These are phyloP conservation scores for Pseudococcus viburni DNA, from an alignment of 2,888 invertebrate genomes.

Conservation along the genomic window DNA sequence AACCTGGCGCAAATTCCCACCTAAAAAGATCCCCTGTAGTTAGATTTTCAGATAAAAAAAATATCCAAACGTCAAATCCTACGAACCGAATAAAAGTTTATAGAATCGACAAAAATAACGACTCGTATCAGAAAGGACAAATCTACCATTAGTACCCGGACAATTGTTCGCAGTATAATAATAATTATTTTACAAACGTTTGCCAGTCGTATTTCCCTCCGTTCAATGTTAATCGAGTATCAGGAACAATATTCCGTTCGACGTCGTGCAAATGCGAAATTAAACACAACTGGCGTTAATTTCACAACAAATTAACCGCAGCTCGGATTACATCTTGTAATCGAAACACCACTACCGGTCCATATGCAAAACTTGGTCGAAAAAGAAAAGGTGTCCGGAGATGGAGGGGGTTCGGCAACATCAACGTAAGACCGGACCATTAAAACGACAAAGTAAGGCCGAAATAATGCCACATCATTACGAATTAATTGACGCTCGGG, in stretches of 20 bases:
- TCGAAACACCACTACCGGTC: not conserved
- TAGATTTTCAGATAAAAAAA: too few relatives aligned
- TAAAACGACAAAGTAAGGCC: not conserved
- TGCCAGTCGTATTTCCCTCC: too few relatives aligned
- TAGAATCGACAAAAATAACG: too few relatives aligned
- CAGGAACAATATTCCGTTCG: too few relatives aligned
- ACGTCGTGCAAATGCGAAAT: constrained; percentile 18
- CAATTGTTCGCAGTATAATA: not conserved
- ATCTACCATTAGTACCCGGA: not conserved
- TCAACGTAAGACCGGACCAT: not conserved
- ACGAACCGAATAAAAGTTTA: too few relatives aligned
- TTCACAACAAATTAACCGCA: constrained; percentile 20
- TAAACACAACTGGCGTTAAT: constrained; percentile 6
- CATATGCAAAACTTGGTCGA: not conserved
- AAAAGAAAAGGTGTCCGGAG: not conserved
- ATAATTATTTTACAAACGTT: too few relatives aligned
- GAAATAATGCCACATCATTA: not conserved
- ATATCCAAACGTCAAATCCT: too few relatives aligned
- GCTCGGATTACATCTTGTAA: constrained; percentile 13
- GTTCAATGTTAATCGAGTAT: too few relatives aligned
- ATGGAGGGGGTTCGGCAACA: not conserved
- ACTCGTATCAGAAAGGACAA: too few relatives aligned
- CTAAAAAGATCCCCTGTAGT: too few relatives aligned
- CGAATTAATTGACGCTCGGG: not conserved
- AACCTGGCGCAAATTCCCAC: too few relatives aligned